Evolutionary conservation across 2,113 vertebrate genomes (phyloP).

Genomic region (Mellivora capensis): DNA sequence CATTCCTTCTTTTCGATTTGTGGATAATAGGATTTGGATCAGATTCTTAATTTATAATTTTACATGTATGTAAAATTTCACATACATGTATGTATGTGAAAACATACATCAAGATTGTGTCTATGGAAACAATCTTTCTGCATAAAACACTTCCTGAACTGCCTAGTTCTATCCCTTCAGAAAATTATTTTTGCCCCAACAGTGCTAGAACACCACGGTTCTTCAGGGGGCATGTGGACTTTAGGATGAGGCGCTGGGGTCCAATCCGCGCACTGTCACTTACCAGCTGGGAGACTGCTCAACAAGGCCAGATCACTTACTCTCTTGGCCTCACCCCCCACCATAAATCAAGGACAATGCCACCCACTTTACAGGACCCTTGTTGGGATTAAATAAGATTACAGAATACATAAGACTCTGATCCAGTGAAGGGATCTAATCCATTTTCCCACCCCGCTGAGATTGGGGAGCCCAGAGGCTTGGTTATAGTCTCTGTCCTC

Average conservation of each 20-base stretch:
- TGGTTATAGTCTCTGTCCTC: background rate
- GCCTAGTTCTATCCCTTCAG: background rate
- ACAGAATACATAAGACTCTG: accelerated
- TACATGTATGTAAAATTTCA: too few relatives aligned
- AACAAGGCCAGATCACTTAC: background rate
- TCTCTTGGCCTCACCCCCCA: background rate
- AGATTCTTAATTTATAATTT: background rate
- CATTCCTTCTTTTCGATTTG: background rate
- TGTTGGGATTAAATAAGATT: background rate
- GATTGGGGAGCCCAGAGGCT: background rate
- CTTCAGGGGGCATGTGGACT: background rate
- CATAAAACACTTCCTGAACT: background rate
- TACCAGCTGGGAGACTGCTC: background rate
- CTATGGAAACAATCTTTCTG: background rate
- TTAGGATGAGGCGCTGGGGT: accelerated
- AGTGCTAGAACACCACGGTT: background rate
- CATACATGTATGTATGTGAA: too few relatives aligned
- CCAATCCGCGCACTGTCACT: background rate
- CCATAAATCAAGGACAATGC: background rate
- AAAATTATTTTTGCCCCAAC: background rate
- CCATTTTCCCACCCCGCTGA: background rate
- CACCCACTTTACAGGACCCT: background rate
- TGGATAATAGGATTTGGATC: background rate
- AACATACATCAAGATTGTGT: background rate
- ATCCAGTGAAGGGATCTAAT: background rate